Evolutionary conservation across 2,113 vertebrate species (phyloP).

Genomic region (Ctenodactylus gundi): DNA sequence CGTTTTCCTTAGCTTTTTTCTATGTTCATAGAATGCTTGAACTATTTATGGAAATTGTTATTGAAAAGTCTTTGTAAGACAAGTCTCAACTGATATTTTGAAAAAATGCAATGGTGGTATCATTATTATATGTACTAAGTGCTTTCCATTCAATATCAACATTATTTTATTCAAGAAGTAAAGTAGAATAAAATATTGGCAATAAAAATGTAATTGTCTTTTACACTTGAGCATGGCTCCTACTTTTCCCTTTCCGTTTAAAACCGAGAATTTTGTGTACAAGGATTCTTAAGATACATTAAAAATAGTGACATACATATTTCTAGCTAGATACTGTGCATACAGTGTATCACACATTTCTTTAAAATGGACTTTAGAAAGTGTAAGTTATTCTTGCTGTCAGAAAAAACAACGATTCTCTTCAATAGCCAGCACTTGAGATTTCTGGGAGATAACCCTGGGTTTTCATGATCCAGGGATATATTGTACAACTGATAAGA

Average conservation of each 20-base stretch:
- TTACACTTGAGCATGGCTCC: background rate
- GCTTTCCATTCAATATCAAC: background rate
- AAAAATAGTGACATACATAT: background rate
- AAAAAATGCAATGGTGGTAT: background rate
- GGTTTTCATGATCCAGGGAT: background rate
- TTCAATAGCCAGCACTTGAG: background rate
- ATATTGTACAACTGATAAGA: background rate
- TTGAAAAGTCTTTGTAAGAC: background rate
- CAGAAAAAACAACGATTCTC: background rate
- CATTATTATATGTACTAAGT: slow-evolving; percentile 19
- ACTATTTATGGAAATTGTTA: background rate
- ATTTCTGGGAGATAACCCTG: background rate
- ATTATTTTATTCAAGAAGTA: background rate
- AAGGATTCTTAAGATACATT: background rate
- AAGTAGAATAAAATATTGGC: background rate
- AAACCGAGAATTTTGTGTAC: background rate
- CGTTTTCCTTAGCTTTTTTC: background rate
- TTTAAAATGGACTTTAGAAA: background rate
- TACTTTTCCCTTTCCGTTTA: background rate
- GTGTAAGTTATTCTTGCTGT: background rate
- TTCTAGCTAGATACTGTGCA: background rate
- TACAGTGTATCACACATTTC: background rate
- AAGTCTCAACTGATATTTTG: background rate
- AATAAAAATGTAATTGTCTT: background rate
- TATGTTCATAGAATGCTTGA: background rate